A percentile compares a stretch with the other conserved stretches of the same genome.
These are phyloP conservation scores for Mechanitis mazaeus DNA, from an alignment of 2,888 invertebrate species.

Conservation along the genomic window DNA sequence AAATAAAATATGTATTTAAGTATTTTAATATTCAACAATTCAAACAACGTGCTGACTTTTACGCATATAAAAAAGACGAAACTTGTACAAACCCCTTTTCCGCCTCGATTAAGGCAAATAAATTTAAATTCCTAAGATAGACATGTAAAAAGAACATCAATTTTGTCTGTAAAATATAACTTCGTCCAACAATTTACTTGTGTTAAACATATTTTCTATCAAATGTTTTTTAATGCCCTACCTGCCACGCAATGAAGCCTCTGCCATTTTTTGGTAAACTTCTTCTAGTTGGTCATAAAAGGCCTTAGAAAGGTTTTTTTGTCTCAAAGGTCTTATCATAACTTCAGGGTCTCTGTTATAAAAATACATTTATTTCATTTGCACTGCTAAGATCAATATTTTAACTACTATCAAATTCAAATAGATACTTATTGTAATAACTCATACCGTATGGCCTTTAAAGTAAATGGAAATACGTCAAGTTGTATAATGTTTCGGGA, in stretches of 20 bases:
- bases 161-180: not conserved
- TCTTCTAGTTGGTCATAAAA: constrained; percentile 75
- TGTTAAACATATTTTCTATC: not conserved
- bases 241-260: constrained; percentile 76
- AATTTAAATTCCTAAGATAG: constrained; percentile 54
- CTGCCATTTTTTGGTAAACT: constrained; percentile 77
- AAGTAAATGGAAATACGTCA: constrained; percentile 78
- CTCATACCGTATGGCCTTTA: constrained; percentile 75
- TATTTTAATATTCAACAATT: no score
- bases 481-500: constrained; percentile 81
- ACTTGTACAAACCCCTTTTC: constrained; percentile 50
- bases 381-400: not conserved
- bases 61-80: not conserved
- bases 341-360: constrained; percentile 52
- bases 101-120: constrained; percentile 51
- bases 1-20: not conserved
- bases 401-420: not conserved
- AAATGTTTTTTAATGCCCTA: constrained; percentile 35
- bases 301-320: constrained; percentile 76
- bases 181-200: not conserved
- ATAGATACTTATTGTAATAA: not conserved
- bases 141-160: constrained; percentile 44
- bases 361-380: not conserved
- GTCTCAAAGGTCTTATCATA: constrained; percentile 77
- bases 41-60: not conserved